Conservation (phyloP, 2,797 vertebrate species). For the Limnodromus scolopaceus region DNA sequence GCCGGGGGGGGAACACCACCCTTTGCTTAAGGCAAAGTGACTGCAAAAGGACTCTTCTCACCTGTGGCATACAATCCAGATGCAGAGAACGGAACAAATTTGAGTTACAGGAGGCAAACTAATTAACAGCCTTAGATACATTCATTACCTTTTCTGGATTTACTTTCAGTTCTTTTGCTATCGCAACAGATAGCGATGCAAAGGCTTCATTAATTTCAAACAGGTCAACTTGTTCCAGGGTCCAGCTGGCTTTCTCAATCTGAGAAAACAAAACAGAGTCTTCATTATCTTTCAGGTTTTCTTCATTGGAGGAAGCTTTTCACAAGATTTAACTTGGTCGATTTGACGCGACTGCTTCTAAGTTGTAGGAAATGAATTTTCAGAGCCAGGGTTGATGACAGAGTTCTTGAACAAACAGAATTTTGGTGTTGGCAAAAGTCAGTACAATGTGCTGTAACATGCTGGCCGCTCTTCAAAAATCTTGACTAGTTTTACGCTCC, state of each 20-base stretch:
- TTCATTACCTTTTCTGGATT: constrained; percentile 87
- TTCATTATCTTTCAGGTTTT: neutral
- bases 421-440: neutral
- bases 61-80: neutral
- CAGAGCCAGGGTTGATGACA: neutral
- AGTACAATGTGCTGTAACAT: neutral
- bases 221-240: constrained; percentile 88
- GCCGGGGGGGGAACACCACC: neutral
- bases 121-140: neutral
- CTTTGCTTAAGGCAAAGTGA: neutral
- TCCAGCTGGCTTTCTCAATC: constrained; percentile 92
- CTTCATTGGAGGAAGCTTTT: neutral
- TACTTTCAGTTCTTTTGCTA: constrained; percentile 89
- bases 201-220: constrained; percentile 98
- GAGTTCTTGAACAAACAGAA: neutral
- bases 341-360: neutral
- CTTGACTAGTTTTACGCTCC: fast-evolving
- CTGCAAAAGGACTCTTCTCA: neutral
- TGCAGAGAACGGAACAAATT: neutral
- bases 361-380: neutral
- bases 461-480: neutral
- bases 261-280: constrained; percentile 40
- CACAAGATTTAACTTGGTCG: fast-evolving
- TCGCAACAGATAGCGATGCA: constrained; percentile 85
- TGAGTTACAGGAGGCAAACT: neutral